phyloP scores from a whole-genome alignment of 2,797 vertebrate species.

The Crossoptilon crossoptilon region DNA sequence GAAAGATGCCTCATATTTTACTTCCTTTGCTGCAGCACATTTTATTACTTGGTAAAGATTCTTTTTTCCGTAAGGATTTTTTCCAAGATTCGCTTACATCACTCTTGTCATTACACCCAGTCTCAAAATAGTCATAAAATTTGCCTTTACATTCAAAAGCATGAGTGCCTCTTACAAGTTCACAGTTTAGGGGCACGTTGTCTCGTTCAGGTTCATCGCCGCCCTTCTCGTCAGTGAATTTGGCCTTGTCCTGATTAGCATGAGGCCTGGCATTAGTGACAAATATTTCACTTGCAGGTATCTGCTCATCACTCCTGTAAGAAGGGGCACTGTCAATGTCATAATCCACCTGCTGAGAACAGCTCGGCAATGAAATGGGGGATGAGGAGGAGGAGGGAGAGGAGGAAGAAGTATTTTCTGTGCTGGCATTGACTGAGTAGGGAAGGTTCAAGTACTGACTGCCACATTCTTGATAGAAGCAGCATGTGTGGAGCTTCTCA shows the following conservation, averaged over 20 bases:
- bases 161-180: conserved; percentile 73
- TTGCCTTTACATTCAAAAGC: conserved; percentile 81
- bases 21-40: conserved; percentile 86
- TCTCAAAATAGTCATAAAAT: conserved; percentile 82
- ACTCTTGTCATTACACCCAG: conserved; percentile 79
- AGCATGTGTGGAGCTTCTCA: conserved; percentile 89
- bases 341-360: conserved; percentile 82
- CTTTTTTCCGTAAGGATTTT: conserved; percentile 83
- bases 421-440: conserved; percentile 85
- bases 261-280: conserved; percentile 74
- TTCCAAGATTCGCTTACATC: conserved; percentile 82
- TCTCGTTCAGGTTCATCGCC: conserved; percentile 71
- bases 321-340: conserved; percentile 67
- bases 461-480: conserved; percentile 90
- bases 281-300: conserved; percentile 80
- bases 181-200: conserved; percentile 65
- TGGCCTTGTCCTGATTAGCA: conserved; percentile 77
- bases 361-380: conserved; percentile 81
- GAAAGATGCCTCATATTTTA: conserved; percentile 82
- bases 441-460: conserved; percentile 92
- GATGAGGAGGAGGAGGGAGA: conserved; percentile 52
- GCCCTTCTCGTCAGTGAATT: conserved; percentile 70
- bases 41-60: conserved; percentile 78
- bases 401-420: conserved; percentile 75
- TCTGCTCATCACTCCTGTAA: conserved; percentile 79